Conservation (phyloP, 2,888 invertebrate species). For the Ariolimax columbianus region DNA sequence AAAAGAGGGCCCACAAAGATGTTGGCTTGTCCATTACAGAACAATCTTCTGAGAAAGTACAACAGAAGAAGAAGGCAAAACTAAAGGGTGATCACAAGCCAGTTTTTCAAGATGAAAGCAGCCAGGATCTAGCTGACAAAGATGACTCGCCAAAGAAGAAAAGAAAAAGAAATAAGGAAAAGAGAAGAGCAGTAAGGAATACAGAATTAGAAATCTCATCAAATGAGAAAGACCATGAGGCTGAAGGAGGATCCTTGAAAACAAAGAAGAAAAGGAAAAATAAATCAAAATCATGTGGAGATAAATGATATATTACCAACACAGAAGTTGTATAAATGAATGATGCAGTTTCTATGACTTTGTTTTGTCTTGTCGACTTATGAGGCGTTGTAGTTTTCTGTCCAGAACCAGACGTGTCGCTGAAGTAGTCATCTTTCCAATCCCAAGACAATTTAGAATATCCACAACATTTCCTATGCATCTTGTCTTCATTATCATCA, state of each 20-base stretch:
- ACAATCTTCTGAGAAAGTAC: too few species aligned
- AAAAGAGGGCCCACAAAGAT: background rate
- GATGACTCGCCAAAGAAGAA: background rate
- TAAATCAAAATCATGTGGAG: too few species aligned
- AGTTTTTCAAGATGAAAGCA: background rate
- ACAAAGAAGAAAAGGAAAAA: background rate
- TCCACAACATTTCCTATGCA: too few species aligned
- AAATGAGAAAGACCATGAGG: background rate
- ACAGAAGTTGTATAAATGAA: too few species aligned
- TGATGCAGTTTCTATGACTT: too few species aligned
- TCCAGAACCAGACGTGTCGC: too few species aligned
- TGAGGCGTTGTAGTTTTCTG: too few species aligned
- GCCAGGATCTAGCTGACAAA: background rate
- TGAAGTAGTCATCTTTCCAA: too few species aligned
- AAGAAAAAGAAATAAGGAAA: conserved; percentile 15
- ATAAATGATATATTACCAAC: too few species aligned
- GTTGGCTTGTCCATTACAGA: background rate
- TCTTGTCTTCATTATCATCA: too few species aligned
- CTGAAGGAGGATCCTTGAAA: background rate
- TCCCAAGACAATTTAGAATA: too few species aligned
- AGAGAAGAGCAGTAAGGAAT: background rate
- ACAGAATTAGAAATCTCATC: background rate
- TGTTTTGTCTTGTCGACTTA: too few species aligned
- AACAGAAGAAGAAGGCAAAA: background rate
- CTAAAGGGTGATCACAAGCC: background rate